phyloP scores from a whole-genome alignment of 2,113 vertebrate genomes.

The Anarrhichthys ocellatus region DNA sequence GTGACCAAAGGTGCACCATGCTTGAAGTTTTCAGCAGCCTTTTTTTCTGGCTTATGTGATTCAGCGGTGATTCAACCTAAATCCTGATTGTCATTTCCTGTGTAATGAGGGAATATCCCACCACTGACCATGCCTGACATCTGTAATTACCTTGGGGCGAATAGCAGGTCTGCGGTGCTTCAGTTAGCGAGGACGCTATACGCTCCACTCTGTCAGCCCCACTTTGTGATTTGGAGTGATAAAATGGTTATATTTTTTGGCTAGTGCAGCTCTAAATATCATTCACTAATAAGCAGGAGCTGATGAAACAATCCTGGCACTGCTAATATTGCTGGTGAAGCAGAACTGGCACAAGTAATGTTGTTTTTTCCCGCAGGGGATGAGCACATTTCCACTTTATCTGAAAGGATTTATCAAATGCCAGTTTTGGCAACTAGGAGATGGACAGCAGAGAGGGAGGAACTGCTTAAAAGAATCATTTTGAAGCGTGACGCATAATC shows the following conservation, averaged over 20 bases:
- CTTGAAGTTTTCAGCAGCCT: neutral
- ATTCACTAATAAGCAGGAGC: slow-evolving; percentile 58
- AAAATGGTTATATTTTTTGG: slow-evolving; percentile 44
- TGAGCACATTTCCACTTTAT: slow-evolving; percentile 59
- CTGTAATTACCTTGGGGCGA: slow-evolving; percentile 59
- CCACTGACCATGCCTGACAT: slow-evolving; percentile 64
- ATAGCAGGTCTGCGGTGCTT: slow-evolving; percentile 30
- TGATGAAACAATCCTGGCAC: slow-evolving; percentile 61
- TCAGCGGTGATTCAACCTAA: slow-evolving; percentile 42
- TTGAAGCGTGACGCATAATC: slow-evolving; percentile 47
- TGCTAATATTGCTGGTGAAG: slow-evolving; percentile 35
- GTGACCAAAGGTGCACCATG: neutral
- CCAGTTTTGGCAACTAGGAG: slow-evolving; percentile 58
- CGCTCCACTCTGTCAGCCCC: slow-evolving; percentile 39
- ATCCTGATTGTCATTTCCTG: slow-evolving; percentile 45
- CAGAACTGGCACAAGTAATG: slow-evolving; percentile 58
- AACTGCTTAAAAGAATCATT: slow-evolving; percentile 42
- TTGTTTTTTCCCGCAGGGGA: slow-evolving; percentile 47
- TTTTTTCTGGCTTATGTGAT: slow-evolving; percentile 31
- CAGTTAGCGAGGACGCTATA: slow-evolving; percentile 14
- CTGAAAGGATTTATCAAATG: slow-evolving; percentile 61
- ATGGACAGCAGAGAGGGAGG: slow-evolving; percentile 47
- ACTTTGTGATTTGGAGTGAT: slow-evolving; percentile 60
- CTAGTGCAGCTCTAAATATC: slow-evolving; percentile 51
- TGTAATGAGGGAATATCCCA: slow-evolving; percentile 54